Base-by-base conservation (phyloP, 2,888 invertebrate genomes). In the Mystacides longicornis region DNA sequence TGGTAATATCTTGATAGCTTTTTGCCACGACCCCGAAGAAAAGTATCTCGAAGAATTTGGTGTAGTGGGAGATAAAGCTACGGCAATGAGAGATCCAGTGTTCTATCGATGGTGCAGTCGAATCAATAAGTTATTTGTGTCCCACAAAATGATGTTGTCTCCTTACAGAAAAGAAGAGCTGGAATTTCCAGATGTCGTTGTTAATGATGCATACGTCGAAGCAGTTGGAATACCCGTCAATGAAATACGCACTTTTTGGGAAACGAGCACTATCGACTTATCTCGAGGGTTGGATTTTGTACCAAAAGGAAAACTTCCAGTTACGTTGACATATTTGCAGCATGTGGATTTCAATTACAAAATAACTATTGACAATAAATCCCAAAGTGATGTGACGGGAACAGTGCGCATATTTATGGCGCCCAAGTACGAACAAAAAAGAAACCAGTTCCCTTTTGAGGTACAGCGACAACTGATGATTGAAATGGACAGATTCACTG, bases 1-100 rank as follows among this genome's bases (percentile, higher is more conserved):
- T 72, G 90, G 89, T 0, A 92, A 92, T 66, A 81, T 88, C 2
- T 78, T 87, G 65, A 81, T 91, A 57, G 82, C 87, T 0, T 87
- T 83, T 67, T 72, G 82, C 2, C 91, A 92, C 66, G 92, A 93
- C 69, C 90, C 91, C 0, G 89, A 89, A 68, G 82, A 85, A 65
- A 76, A 84, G 56, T 83, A 85, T 66, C 69, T 85, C 75, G 70
- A 71, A 62, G 62, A 65, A 4, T 62, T 65, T 43, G 66, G 68
- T 16, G 67, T 68, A 1, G 68, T 71, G 65, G 68, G 66, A 23
- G 69, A 69, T 49, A 62, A 66, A 1, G 63, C 67, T 1, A 68
- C 69, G 9, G 65, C 69, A n/a, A 66, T 70, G 65, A 61, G 70
- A 51, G 71, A 71, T 60, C 69, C 70, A 9, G 63, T 67, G 0